These are phyloP conservation scores for Pogonomyrmex barbatus DNA, from an alignment of 1,140 invertebrate species.

Conservation along the genomic window DNA sequence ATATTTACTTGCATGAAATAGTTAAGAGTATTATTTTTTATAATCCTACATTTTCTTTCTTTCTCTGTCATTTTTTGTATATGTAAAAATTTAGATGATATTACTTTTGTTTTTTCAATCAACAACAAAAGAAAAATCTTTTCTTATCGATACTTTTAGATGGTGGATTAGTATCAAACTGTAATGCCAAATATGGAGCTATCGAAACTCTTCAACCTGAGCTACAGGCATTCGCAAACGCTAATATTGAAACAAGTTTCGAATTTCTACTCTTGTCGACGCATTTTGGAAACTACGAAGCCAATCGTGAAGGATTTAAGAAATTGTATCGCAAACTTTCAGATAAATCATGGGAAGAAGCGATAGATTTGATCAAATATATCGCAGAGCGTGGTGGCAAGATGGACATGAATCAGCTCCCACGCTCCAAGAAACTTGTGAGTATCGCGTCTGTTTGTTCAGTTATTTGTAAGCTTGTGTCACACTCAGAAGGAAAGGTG, in stretches of 20 bases:
- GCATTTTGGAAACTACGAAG: slow-evolving; percentile 92
- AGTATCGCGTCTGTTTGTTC: slow-evolving; percentile 2
- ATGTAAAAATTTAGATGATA: not conserved
- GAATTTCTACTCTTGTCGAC: slow-evolving; percentile 91
- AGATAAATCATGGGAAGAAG: slow-evolving; percentile 91
- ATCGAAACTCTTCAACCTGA: slow-evolving; percentile 85
- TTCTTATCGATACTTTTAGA: slow-evolving; percentile 71
- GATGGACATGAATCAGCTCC: slow-evolving; percentile 84
- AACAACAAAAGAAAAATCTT: not conserved
- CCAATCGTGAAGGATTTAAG: slow-evolving; percentile 91
- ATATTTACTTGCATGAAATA: slow-evolving; percentile 26
- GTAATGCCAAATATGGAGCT: slow-evolving; percentile 90
- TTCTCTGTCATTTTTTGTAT: not conserved
- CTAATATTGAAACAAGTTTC: slow-evolving; percentile 90
- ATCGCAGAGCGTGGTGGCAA: slow-evolving; percentile 90
- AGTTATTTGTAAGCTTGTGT: too few species aligned
- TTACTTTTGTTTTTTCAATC: too few species aligned
- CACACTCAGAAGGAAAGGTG: not conserved
- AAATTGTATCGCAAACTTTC: slow-evolving; percentile 91
- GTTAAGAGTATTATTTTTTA: not conserved
- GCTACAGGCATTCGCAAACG: slow-evolving; percentile 88
- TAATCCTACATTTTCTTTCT: too few species aligned
- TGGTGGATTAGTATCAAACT: slow-evolving; percentile 83
- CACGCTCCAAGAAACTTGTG: slow-evolving; percentile 77
- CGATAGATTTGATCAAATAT: slow-evolving; percentile 91